These are phyloP conservation scores for Drosophila pachea DNA, from an alignment of 1,140 invertebrate species.

Conservation along the genomic window DNA sequence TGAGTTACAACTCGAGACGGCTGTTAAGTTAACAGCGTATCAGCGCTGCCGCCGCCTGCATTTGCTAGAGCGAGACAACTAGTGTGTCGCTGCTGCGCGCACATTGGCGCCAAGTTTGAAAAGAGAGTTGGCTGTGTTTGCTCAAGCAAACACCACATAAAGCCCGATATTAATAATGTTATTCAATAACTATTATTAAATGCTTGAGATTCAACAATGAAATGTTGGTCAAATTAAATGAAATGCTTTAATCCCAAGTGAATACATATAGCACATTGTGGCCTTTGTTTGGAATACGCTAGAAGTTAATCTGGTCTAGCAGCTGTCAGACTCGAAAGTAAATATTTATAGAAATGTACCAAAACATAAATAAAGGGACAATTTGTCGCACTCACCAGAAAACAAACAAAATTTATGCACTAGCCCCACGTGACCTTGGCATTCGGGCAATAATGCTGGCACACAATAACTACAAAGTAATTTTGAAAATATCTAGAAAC, in stretches of 20 bases:
- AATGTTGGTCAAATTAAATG: too few species aligned
- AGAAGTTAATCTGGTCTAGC: background rate
- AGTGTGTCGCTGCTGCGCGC: constrained; percentile 27
- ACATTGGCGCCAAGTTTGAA: constrained; percentile 50
- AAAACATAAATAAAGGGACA: background rate
- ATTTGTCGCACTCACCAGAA: constrained; percentile 13
- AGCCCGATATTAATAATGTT: too few species aligned
- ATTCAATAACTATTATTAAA: background rate
- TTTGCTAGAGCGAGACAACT: constrained; percentile 34
- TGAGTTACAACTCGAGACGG: constrained; percentile 26
- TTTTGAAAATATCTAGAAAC: constrained; percentile 7
- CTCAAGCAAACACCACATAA: too few species aligned
- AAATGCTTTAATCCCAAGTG: too few species aligned
- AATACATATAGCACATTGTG: too few species aligned
- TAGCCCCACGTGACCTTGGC: constrained; percentile 50
- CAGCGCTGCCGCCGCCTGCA: constrained; percentile 12
- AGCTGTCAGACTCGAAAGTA: background rate
- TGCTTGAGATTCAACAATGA: background rate
- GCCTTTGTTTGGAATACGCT: too few species aligned
- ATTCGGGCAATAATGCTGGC: constrained; percentile 49
- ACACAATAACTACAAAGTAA: constrained; percentile 13
- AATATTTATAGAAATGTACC: background rate
- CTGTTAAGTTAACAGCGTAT: constrained; percentile 12
- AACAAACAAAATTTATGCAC: constrained; percentile 18
- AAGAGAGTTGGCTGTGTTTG: background rate